phyloP scores from a whole-genome alignment of 23 tunicate species.

The Corella eumyota region DNA sequence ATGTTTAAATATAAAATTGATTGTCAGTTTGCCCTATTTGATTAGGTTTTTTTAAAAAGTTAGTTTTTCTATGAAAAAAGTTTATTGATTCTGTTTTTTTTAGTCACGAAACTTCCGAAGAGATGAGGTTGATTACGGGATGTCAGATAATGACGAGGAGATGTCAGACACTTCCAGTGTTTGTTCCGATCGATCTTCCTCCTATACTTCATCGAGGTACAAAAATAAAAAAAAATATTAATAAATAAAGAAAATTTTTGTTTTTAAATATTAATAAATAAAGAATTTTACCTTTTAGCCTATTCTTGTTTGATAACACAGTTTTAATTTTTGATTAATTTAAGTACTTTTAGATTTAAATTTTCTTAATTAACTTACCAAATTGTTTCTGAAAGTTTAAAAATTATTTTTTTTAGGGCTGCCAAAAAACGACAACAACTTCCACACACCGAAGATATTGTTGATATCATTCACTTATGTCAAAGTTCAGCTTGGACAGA shows the following conservation, averaged over 20 bases:
- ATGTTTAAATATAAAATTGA: no score
- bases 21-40: not conserved
- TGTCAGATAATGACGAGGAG: slow-evolving; percentile 61
- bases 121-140: slow-evolving; percentile 1
- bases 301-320: no score
- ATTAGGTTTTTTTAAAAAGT: not conserved
- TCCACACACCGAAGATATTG: slow-evolving; percentile 54
- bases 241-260: not conserved
- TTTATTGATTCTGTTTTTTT: no score
- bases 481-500: slow-evolving; percentile 78
- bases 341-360: not conserved
- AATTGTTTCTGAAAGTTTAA: no score
- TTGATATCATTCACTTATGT: slow-evolving; percentile 61
- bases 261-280: not conserved
- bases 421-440: slow-evolving; percentile 48
- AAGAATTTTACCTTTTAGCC: no score
- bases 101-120: slow-evolving; percentile 1
- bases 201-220: slow-evolving; percentile 18
- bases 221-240: not conserved
- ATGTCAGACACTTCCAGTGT: slow-evolving; percentile 91
- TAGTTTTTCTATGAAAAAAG: not conserved
- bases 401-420: slow-evolving; percentile 23
- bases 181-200: slow-evolving; percentile 85
- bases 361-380: no score
- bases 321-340: no score